These are phyloP conservation scores for Conopomorpha cramerella DNA, from an alignment of 1,140 invertebrate species.

Conservation along the genomic window DNA sequence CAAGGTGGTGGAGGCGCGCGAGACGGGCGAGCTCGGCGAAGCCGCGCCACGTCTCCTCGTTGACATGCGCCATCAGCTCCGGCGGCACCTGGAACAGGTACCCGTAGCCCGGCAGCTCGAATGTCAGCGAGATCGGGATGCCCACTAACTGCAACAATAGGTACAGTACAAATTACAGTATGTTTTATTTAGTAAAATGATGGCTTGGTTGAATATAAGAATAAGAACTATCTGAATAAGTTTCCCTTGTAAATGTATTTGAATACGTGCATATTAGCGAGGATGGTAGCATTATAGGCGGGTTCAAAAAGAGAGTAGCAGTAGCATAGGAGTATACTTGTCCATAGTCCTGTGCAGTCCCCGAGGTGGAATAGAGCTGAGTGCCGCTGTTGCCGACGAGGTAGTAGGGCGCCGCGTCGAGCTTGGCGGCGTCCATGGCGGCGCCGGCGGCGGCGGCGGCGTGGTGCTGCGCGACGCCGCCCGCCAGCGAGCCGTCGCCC, in stretches of 20 bases:
- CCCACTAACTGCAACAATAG: constrained; percentile 25
- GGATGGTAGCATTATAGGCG: no score
- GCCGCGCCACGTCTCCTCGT: constrained; percentile 75
- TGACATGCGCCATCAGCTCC: constrained; percentile 70
- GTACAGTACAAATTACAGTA: no score
- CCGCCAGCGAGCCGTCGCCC: no score
- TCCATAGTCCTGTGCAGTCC: constrained; percentile 67
- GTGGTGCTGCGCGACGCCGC: constrained; percentile 49
- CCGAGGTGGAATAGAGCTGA: constrained; percentile 55
- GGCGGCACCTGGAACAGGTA: constrained; percentile 72
- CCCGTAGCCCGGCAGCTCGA: constrained; percentile 72
- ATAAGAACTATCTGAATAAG: constrained; percentile 20
- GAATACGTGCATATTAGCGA: no score
- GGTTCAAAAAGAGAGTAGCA: no score
- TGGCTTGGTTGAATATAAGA: no score
- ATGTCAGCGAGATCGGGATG: constrained; percentile 66
- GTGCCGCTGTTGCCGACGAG: constrained; percentile 64
- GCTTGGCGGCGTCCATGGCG: constrained; percentile 37
- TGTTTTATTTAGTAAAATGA: no score
- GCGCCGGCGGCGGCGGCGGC: constrained; percentile 26
- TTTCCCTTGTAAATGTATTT: no score
- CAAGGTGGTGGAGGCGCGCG: constrained; percentile 15
- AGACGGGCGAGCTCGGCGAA: constrained; percentile 21
- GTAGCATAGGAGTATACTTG: no score
- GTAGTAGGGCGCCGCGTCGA: constrained; percentile 43